These are phyloP conservation scores for Catocala sponsa DNA, from an alignment of 2,888 invertebrate species.

Conservation along the genomic window DNA sequence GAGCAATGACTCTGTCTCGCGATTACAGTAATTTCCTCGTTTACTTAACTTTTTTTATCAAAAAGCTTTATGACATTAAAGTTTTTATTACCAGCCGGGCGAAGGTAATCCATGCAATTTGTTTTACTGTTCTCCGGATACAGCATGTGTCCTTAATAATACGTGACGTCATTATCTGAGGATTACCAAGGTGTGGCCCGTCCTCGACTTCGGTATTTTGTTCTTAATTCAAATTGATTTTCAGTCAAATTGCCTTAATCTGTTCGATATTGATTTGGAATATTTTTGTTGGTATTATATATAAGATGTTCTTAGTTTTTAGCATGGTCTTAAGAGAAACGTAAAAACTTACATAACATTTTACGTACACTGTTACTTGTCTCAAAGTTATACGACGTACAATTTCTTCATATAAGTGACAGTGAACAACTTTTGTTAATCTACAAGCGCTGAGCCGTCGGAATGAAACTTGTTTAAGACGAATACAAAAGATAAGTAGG, in stretches of 20 bases:
- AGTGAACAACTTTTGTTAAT: conserved; percentile 44
- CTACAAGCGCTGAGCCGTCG: conserved; percentile 23
- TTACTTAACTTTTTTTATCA: conserved; percentile 57
- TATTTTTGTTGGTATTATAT: background rate
- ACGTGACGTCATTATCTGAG: conserved; percentile 77
- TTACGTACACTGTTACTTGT: conserved; percentile 34
- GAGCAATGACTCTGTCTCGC: conserved; percentile 35
- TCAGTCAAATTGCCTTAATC: conserved; percentile 13
- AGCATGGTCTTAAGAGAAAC: background rate
- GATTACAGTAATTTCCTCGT: conserved; percentile 42
- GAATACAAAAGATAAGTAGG: conserved; percentile 10
- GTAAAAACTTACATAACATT: conserved; percentile 25
- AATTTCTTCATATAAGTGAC: conserved; percentile 38
- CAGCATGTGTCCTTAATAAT: conserved; percentile 71
- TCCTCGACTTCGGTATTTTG: conserved; percentile 28
- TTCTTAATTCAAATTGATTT: conserved; percentile 21
- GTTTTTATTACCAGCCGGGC: conserved; percentile 66
- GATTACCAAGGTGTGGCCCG: conserved; percentile 61
- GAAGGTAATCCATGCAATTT: conserved; percentile 79
- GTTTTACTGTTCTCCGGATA: conserved; percentile 73
- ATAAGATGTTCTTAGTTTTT: background rate
- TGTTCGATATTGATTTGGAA: conserved; percentile 12
- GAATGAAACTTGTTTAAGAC: conserved; percentile 15
- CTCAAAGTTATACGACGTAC: conserved; percentile 28
- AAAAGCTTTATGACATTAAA: conserved; percentile 62